phyloP scores from a whole-genome alignment of 2,113 vertebrate species.

The Chionomys nivalis region DNA sequence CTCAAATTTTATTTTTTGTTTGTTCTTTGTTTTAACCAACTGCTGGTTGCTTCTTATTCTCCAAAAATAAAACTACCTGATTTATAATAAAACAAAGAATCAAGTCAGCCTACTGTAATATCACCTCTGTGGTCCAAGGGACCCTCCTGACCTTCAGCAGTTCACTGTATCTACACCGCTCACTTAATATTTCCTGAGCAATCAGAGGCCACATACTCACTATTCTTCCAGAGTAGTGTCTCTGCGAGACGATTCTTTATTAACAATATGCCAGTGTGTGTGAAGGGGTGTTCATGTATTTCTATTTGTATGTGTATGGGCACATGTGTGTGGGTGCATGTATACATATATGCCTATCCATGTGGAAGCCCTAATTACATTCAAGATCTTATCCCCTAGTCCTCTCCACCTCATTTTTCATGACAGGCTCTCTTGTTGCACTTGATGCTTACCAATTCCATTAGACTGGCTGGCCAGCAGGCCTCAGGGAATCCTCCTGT shows the following conservation, averaged over 20 bases:
- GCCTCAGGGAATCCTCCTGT: neutral
- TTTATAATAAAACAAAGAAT: constrained; percentile 43
- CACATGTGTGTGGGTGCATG: neutral
- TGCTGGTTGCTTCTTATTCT: neutral
- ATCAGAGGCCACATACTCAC: neutral
- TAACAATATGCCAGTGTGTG: neutral
- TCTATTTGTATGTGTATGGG: neutral
- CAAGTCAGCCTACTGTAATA: neutral
- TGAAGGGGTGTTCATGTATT: neutral
- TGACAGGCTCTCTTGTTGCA: neutral
- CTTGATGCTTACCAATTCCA: neutral
- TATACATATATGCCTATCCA: too few species aligned
- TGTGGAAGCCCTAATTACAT: neutral
- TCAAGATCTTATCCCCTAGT: neutral
- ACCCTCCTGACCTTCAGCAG: neutral
- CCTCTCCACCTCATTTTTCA: neutral
- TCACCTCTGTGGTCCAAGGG: neutral
- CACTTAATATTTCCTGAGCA: neutral
- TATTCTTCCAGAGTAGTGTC: neutral
- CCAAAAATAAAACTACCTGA: constrained; percentile 51
- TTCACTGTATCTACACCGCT: neutral
- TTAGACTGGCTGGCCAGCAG: neutral
- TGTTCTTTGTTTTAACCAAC: constrained; percentile 26
- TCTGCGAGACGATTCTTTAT: neutral
- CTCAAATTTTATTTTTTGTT: constrained; percentile 35